A percentile compares a stretch with the other conserved stretches of the same genome.
phyloP scores from a whole-genome alignment of 1,140 invertebrate species.

The Eubasilissa regina region DNA sequence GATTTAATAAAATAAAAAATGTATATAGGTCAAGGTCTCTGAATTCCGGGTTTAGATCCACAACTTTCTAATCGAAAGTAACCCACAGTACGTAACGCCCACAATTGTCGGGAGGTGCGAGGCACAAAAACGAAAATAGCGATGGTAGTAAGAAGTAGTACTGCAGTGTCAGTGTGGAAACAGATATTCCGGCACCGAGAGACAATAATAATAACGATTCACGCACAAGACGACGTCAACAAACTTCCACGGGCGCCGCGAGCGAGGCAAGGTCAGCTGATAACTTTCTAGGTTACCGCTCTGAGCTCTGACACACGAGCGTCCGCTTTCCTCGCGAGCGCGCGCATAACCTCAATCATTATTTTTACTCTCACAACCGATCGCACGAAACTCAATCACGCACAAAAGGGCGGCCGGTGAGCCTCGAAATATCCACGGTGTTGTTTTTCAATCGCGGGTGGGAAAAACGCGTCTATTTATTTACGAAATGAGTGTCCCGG shows the following conservation, averaged over 20 bases:
- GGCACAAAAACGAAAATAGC: conserved; percentile 18
- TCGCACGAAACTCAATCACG: not conserved
- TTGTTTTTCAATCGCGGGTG: not conserved
- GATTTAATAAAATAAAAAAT: no score
- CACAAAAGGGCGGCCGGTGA: not conserved
- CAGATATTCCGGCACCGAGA: no score
- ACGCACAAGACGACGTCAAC: conserved; percentile 30
- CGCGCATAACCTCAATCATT: no score
- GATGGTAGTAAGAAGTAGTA: no score
- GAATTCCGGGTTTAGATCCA: conserved; percentile 11
- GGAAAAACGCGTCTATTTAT: not conserved
- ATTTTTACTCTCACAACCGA: not conserved
- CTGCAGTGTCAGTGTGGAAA: not conserved
- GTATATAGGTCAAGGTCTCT: conserved; percentile 29
- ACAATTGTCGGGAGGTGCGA: not conserved
- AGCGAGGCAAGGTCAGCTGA: conserved; percentile 36
- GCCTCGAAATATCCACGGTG: not conserved
- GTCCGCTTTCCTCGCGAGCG: not conserved
- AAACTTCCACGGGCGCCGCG: conserved; percentile 19
- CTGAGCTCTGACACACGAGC: not conserved
- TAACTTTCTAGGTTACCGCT: conserved; percentile 35
- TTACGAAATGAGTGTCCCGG: no score
- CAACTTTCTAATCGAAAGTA: conserved; percentile 40
- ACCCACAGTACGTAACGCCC: conserved; percentile 10
- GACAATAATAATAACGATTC: not conserved